A percentile compares a stretch with the other conserved stretches of the same genome.
Evolutionary conservation across 2,113 vertebrate genomes (phyloP).

Genomic region (Percopsis transmontana): DNA sequence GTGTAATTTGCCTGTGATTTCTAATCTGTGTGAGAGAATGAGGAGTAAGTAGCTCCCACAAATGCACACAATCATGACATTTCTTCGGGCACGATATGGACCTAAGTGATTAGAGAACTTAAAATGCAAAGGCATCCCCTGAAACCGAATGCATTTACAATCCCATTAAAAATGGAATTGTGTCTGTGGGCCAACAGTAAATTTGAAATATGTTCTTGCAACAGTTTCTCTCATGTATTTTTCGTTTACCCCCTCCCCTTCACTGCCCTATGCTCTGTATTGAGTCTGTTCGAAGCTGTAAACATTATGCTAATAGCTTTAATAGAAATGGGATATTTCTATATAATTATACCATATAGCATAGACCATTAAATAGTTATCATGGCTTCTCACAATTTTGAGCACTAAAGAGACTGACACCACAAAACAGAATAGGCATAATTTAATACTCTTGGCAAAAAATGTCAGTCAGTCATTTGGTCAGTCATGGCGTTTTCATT

Average conservation of each 20-base stretch:
- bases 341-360: slow-evolving; percentile 44
- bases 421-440: too few species aligned
- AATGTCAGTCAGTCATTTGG: too few species aligned
- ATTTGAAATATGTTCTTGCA: slow-evolving; percentile 72
- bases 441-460: too few species aligned
- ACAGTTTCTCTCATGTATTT: slow-evolving; percentile 59
- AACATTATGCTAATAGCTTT: slow-evolving; percentile 63
- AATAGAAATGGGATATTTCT: slow-evolving; percentile 51
- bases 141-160: slow-evolving; percentile 80
- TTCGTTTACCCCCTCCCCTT: slow-evolving; percentile 47
- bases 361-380: slow-evolving; percentile 55
- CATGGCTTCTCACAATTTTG: slow-evolving; percentile 14
- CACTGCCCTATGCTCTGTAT: slow-evolving; percentile 30
- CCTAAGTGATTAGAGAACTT: slow-evolving; percentile 77
- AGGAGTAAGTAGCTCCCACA: slow-evolving; percentile 65
- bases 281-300: slow-evolving; percentile 62
- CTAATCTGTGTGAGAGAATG: slow-evolving; percentile 73
- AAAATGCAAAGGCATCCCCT: slow-evolving; percentile 77
- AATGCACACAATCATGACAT: slow-evolving; percentile 65
- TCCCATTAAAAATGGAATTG: slow-evolving; percentile 81
- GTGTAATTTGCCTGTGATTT: slow-evolving; percentile 72
- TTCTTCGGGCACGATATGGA: slow-evolving; percentile 76
- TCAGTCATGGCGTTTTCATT: too few species aligned
- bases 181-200: slow-evolving; percentile 78
- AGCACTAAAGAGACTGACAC: neutral